Evolutionary conservation across 2,888 invertebrate species (phyloP).

Genomic region (Morinoia aosen): DNA sequence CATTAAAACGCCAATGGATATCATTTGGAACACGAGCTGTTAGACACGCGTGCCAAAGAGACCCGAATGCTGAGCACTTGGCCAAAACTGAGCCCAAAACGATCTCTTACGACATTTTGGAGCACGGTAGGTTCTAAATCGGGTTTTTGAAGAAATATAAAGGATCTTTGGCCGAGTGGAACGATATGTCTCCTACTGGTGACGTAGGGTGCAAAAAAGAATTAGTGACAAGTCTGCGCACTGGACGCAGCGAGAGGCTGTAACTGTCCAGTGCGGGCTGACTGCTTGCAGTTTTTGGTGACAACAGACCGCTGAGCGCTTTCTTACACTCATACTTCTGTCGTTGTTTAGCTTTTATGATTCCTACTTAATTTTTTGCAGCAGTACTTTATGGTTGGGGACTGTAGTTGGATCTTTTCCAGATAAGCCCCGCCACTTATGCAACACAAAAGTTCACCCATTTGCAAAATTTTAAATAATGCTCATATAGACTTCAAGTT

Average conservation of each 20-base stretch:
- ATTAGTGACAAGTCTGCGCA: not conserved
- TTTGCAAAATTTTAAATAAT: too few species aligned
- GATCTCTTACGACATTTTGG: not conserved
- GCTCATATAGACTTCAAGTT: too few species aligned
- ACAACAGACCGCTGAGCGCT: not conserved
- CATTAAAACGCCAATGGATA: not conserved
- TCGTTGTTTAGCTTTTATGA: not conserved
- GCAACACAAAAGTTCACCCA: too few species aligned
- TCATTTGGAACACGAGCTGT: conserved; percentile 5
- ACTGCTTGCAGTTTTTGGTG: not conserved
- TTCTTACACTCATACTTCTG: not conserved
- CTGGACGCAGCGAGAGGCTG: too few species aligned
- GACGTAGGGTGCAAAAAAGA: not conserved
- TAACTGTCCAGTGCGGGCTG: not conserved
- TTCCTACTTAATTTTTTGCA: not conserved
- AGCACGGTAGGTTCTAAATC: not conserved
- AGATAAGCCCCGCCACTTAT: too few species aligned
- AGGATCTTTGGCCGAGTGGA: not conserved
- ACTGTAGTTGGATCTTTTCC: too few species aligned
- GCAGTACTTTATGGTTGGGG: not conserved
- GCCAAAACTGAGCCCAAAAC: not conserved
- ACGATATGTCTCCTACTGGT: not conserved
- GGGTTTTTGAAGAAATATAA: not conserved
- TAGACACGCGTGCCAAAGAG: conserved; percentile 16
- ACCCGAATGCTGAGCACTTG: not conserved